phyloP scores from a whole-genome alignment of 2,888 invertebrate species.

The Ennomos fuscantarius region DNA sequence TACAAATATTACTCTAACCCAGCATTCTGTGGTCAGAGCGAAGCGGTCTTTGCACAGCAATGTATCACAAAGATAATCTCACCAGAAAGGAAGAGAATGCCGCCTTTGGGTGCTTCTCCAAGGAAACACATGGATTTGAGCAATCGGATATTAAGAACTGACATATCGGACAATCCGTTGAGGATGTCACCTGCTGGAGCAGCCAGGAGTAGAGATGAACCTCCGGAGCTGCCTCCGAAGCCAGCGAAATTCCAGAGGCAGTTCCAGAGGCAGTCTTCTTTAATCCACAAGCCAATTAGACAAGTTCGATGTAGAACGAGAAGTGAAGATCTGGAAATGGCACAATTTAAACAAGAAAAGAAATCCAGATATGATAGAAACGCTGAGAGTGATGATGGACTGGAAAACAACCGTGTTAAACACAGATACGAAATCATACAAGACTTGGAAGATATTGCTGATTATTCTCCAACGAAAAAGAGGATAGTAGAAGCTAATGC shows the following conservation, averaged over 20 bases:
- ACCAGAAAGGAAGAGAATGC: constrained; percentile 65
- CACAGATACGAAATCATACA: constrained; percentile 85
- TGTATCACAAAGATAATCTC: constrained; percentile 56
- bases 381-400: constrained; percentile 65
- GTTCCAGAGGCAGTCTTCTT: constrained; percentile 73
- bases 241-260: constrained; percentile 71
- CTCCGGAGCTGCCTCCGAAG: constrained; percentile 77
- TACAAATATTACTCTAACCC: constrained; percentile 91
- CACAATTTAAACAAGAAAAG: constrained; percentile 65
- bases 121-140: constrained; percentile 62
- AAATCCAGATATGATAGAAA: constrained; percentile 60
- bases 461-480: constrained; percentile 80
- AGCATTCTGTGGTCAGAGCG: constrained; percentile 92
- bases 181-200: constrained; percentile 65
- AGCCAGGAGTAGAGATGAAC: constrained; percentile 61
- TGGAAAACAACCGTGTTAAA: constrained; percentile 63
- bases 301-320: constrained; percentile 64
- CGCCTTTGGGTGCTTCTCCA: constrained; percentile 76
- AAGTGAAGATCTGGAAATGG: constrained; percentile 81
- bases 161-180: constrained; percentile 78
- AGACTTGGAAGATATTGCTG: constrained; percentile 69
- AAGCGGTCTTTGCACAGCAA: constrained; percentile 62
- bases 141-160: constrained; percentile 77
- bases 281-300: constrained; percentile 81
- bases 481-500: constrained; percentile 75